A percentile compares a stretch with the other conserved stretches of the same genome.
These are phyloP conservation scores for Trematocara variabile DNA, from an alignment of 2,113 vertebrate genomes.

Conservation along the genomic window DNA sequence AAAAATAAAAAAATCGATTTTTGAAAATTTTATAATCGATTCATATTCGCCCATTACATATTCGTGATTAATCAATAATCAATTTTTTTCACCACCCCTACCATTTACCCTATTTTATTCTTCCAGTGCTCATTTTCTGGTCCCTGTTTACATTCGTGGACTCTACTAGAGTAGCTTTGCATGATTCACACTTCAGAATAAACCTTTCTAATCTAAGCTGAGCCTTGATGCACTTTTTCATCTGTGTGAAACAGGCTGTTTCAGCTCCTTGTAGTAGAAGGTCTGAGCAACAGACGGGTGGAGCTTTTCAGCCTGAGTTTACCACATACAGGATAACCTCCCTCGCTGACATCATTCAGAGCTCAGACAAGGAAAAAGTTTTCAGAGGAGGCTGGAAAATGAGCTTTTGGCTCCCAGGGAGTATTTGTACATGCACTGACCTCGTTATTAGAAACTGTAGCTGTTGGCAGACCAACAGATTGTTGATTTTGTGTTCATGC, in stretches of 20 bases:
- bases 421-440: accelerated
- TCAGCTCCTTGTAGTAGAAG: neutral
- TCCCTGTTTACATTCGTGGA: no score
- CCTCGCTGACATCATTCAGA: neutral
- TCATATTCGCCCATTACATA: no score
- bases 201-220: neutral
- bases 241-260: neutral
- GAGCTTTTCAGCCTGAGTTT: accelerated
- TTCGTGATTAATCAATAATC: no score
- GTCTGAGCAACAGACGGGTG: accelerated
- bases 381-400: neutral
- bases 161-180: no score
- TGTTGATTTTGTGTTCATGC: neutral
- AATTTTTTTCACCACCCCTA: no score
- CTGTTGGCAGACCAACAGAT: neutral
- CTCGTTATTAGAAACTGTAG: neutral
- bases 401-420: neutral
- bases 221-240: accelerated
- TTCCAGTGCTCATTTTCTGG: no score
- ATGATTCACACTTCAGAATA: no score
- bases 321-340: accelerated
- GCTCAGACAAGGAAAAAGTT: neutral
- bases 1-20: no score
- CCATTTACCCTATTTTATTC: no score
- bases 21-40: no score